phyloP scores from a whole-genome alignment of 2,797 vertebrate species.

The Cynodonichthys magdalenae region DNA sequence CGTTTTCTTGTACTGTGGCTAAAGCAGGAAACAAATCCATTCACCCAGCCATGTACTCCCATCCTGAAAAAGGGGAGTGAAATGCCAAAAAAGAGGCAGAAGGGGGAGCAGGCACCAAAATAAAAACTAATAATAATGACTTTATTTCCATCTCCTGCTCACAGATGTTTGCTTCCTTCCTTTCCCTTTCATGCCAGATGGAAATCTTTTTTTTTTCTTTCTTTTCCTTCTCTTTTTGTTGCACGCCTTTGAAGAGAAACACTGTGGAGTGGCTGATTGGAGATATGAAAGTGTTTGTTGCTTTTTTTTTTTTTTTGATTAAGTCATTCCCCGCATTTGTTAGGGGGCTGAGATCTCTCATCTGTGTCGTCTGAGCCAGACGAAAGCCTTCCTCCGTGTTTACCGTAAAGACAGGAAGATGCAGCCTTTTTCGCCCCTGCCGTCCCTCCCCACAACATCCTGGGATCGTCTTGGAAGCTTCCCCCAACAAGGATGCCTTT shows the following conservation, averaged over 20 bases:
- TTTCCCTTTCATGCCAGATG: conserved; percentile 78
- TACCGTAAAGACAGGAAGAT: conserved; percentile 77
- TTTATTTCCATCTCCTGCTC: conserved; percentile 75
- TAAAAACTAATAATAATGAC: conserved; percentile 81
- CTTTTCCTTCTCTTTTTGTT: conserved; percentile 45
- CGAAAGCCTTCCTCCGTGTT: conserved; percentile 68
- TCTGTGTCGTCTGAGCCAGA: conserved; percentile 57
- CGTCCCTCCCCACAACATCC: conserved; percentile 77
- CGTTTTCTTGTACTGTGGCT: conserved; percentile 73
- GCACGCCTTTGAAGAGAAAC: conserved; percentile 60
- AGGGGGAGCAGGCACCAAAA: conserved; percentile 63
- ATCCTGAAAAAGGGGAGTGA: conserved; percentile 83
- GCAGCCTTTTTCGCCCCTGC: conserved; percentile 54
- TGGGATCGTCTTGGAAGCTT: conserved; percentile 72
- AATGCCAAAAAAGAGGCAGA: conserved; percentile 61
- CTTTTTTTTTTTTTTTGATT: conserved; percentile 76
- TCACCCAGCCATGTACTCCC: conserved; percentile 84
- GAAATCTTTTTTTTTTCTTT: conserved; percentile 57
- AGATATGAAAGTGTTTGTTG: conserved; percentile 78
- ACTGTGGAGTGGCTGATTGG: conserved; percentile 52
- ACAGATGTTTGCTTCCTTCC: conserved; percentile 79
- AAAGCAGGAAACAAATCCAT: conserved; percentile 82
- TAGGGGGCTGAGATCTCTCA: conserved; percentile 71
- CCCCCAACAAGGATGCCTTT: conserved; percentile 52
- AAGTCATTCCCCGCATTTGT: conserved; percentile 73